Evolutionary conservation across 2,797 vertebrate genomes (phyloP), one percentile per base, ranked within the genome.

Genomic region (Coregonus ussuriensis): DNA sequence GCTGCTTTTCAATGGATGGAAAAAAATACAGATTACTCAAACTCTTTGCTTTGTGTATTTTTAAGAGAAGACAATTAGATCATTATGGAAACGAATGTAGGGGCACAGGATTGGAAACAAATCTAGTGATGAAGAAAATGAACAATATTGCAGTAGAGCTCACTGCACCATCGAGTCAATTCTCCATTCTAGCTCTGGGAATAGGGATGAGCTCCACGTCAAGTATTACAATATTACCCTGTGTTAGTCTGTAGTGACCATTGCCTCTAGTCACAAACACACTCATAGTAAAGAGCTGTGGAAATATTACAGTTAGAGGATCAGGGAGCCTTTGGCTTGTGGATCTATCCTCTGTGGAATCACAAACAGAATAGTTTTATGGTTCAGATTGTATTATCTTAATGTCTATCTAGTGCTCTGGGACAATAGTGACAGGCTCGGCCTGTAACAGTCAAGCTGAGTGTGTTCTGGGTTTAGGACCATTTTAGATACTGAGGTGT

Each of bases 11-110:
- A 74, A 74, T 71, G 56, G 25, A 33, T 47, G 51, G 1, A 35
- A 71, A 70, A 63, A 69, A 37, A 7, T 41, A 68, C 41, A 71
- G 74, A 74, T 82, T 70, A 78, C 31, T 63, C 63, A 52, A 41
- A 29, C 75, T 47, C 21, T 79, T 72, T 51, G 14, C 71, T 77
- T 77, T 71, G 51, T 74, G 67, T 56, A 59, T 37, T 80, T 62
- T 74, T 72, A 78, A 35, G 72, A 25, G 18, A 62, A 77, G 74
- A 77, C 74, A 82, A 77, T 82, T 31, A 51, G 4, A 52, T 78
- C 65, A 66, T 80, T 82, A 73, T 33, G 18, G 13, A 69, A 47
- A 68, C 76, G 29, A 84, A 75, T 77, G 77, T 53, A 21, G 16
- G 18, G 25, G 56, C 16, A 13, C 14, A 18, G 47, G 52, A 72